Evolutionary conservation across 2,797 vertebrate genomes (phyloP).

Genomic region (Pangasius sanitwongsei): DNA sequence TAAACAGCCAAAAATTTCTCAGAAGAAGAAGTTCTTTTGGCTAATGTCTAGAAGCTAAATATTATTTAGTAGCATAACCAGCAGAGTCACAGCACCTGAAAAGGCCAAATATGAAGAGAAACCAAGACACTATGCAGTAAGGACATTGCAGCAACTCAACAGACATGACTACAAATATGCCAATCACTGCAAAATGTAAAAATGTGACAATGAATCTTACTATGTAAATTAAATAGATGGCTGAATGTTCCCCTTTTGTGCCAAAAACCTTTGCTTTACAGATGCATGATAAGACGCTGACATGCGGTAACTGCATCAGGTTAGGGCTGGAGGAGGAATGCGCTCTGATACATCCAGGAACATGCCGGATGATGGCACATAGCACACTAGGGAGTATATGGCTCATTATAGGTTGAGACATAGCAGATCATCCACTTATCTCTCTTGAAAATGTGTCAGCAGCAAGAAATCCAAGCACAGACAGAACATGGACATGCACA

Average conservation of each 20-base stretch:
- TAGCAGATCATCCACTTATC: not conserved
- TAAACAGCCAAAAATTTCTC: not conserved
- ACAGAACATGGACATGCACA: not conserved
- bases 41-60: no score
- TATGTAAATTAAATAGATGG: not conserved
- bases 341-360: not conserved
- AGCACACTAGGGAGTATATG: not conserved
- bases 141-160: not conserved
- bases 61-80: no score
- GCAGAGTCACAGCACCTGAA: not conserved
- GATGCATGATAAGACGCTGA: not conserved
- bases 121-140: not conserved
- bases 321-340: not conserved
- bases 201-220: not conserved
- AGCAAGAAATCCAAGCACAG: not conserved
- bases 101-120: not conserved
- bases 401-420: not conserved
- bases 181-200: not conserved
- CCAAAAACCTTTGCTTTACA: not conserved
- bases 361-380: not conserved
- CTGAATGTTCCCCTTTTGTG: not conserved
- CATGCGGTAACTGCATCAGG: not conserved
- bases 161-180: not conserved
- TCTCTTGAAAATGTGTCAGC: not conserved
- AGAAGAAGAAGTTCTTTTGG: not conserved